phyloP scores from a whole-genome alignment of 2,797 vertebrate species.

The Leucoraja ocellata region DNA sequence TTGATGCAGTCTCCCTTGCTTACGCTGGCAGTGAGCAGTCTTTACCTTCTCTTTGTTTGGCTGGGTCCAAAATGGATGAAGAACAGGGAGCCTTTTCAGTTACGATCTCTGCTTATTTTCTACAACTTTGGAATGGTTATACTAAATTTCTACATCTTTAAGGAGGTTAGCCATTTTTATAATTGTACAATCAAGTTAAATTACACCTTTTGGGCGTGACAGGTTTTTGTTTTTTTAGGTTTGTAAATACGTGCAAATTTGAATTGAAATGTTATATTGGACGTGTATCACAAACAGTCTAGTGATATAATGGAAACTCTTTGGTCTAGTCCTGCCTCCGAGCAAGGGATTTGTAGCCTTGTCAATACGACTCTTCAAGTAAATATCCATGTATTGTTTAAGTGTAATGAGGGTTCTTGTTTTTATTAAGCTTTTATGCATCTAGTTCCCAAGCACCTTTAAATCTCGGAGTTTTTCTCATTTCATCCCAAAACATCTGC shows the following conservation, averaged over 20 bases:
- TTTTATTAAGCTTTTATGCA: no score
- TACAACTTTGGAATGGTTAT: constrained; percentile 99
- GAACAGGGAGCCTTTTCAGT: constrained; percentile 86
- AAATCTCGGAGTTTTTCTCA: no score
- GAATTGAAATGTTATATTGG: not conserved
- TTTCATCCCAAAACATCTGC: no score
- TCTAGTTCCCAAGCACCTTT: no score
- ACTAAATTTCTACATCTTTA: constrained; percentile 96
- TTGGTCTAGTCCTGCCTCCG: no score
- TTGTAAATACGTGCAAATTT: not conserved
- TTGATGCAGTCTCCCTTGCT: constrained; percentile 90
- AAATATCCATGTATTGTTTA: no score
- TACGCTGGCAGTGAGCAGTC: constrained; percentile 84
- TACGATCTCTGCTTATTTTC: constrained; percentile 81
- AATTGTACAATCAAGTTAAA: not conserved
- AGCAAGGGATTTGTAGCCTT: no score
- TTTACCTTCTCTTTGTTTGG: constrained; percentile 93
- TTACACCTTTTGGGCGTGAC: not conserved
- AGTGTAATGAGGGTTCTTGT: no score
- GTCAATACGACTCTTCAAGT: no score
- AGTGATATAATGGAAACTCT: no score
- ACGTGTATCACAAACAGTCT: not conserved
- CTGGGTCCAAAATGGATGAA: constrained; percentile 96
- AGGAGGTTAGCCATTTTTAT: constrained; percentile 72
- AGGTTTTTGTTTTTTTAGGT: not conserved